A percentile compares a stretch with the other conserved stretches of the same genome.
phyloP scores from a whole-genome alignment of 2,113 vertebrate species.

The Blennius ocellaris region DNA sequence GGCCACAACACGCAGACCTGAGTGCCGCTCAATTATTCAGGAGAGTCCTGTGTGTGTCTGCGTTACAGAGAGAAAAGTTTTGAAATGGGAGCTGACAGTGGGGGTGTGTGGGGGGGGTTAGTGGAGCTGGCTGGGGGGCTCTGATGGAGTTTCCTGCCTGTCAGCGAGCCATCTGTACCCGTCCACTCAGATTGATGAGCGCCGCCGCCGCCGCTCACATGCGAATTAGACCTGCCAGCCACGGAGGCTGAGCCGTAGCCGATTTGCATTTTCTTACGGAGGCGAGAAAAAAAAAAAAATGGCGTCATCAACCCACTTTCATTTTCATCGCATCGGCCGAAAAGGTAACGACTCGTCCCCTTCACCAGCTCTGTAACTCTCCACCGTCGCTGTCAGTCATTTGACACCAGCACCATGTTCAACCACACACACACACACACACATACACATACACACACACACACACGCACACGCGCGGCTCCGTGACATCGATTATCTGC shows the following conservation, averaged over 20 bases:
- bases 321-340: slow-evolving; percentile 1
- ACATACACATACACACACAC: too few species aligned
- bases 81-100: neutral
- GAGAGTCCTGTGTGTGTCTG: neutral
- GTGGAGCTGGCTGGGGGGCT: slow-evolving; percentile 24
- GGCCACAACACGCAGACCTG: neutral
- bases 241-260: slow-evolving; percentile 13
- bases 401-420: slow-evolving; percentile 2
- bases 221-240: slow-evolving; percentile 27
- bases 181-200: slow-evolving; percentile 49
- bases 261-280: slow-evolving; percentile 46
- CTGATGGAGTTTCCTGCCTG: slow-evolving; percentile 45
- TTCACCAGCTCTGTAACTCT: slow-evolving; percentile 21
- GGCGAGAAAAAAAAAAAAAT: neutral
- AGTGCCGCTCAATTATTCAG: neutral
- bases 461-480: neutral
- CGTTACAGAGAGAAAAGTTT: neutral
- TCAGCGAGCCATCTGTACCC: slow-evolving; percentile 46
- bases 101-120: too few species aligned
- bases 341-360: slow-evolving; percentile 26
- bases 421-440: too few species aligned
- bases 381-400: slow-evolving; percentile 41
- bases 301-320: slow-evolving; percentile 13
- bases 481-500: slow-evolving; percentile 43
- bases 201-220: slow-evolving; percentile 11